Base-by-base conservation (phyloP, 2,113 vertebrate genomes). In the Aptenodytes forsteri region DNA sequence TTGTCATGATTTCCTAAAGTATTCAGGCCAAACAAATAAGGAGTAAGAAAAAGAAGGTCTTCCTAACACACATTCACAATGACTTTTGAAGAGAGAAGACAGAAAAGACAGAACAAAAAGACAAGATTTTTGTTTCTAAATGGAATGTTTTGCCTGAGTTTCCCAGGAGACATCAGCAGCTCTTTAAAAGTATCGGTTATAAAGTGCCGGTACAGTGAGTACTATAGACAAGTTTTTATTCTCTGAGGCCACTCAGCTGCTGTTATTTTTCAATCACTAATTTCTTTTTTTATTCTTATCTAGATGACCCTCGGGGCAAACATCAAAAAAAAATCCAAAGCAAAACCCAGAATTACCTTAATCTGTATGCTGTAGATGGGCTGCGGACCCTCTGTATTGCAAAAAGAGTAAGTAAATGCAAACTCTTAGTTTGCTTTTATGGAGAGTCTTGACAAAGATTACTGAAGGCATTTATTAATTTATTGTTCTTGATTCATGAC, bases 371-470 rank as follows among this genome's bases (percentile, higher is more conserved):
- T 14, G 98, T 98, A 42, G 98, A 99, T 64, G 99, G 99, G 54
- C 98, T 99, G 21, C 97, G 99, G 19, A 99, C 99, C 3, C 97
- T 99, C n/a, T 99, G 99, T 97, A 99, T 99, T 27, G 99, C 99
- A 66, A 99, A 99, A 97, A 99, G 99, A 98, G 99, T 99, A 98
- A 98, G 97, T 93, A 67, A 61, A 55, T 42, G 40, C 26, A 26
- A 12, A 23, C 13, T 82, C 50, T 29, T 20, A 23, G 27, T 73
- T 90, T 56, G 72, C 55, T 89, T 91, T 95, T 83, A 85, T 80
- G 66, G 55, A 64, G 26, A 89, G 13, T 71, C 91, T 85, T 94
- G 71, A 86, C 77, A 92, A 83, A 75, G 81, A 81, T 86, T 90
- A 75, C 82, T 88, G 80, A 87, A 72, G 55, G 11, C 87, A 79